These are phyloP conservation scores for Eolophus roseicapilla DNA, from an alignment of 2,113 vertebrate genomes.

Conservation along the genomic window DNA sequence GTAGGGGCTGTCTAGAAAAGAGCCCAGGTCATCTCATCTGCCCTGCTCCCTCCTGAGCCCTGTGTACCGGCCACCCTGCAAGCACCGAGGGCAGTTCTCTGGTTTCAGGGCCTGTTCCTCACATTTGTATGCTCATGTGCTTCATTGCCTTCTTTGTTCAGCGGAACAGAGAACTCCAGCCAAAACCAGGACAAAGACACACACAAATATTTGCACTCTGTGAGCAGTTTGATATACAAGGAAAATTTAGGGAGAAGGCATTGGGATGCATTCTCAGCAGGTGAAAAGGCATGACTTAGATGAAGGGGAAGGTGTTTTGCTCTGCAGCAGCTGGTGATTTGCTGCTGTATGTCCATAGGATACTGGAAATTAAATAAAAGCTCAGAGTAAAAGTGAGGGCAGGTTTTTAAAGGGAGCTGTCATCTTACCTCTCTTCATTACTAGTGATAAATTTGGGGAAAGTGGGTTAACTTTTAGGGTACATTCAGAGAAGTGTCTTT, in stretches of 20 bases:
- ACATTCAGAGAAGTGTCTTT: not conserved
- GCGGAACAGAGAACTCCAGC: not conserved
- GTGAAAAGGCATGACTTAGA: not conserved
- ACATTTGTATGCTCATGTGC: not conserved
- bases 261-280: not conserved
- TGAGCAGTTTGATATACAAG: not conserved
- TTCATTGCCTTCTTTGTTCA: not conserved
- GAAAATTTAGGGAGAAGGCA: not conserved
- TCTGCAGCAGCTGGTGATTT: not conserved
- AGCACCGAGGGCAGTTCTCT: not conserved
- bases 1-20: not conserved
- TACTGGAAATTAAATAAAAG: not conserved
- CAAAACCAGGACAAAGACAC: not conserved
- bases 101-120: not conserved
- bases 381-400: not conserved
- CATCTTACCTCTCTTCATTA: not conserved
- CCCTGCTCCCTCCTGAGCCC: not conserved
- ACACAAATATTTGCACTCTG: not conserved
- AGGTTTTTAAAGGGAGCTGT: not conserved
- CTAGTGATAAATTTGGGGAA: not conserved
- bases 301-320: not conserved
- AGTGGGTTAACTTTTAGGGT: not conserved
- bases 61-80: fast-evolving
- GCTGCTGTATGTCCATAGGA: not conserved
- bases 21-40: fast-evolving